Percentiles rank a stretch among this genome's conserved stretches.
These are phyloP conservation scores for Scaptomyza pallida DNA, from an alignment of 1,140 invertebrate genomes.

Conservation along the genomic window DNA sequence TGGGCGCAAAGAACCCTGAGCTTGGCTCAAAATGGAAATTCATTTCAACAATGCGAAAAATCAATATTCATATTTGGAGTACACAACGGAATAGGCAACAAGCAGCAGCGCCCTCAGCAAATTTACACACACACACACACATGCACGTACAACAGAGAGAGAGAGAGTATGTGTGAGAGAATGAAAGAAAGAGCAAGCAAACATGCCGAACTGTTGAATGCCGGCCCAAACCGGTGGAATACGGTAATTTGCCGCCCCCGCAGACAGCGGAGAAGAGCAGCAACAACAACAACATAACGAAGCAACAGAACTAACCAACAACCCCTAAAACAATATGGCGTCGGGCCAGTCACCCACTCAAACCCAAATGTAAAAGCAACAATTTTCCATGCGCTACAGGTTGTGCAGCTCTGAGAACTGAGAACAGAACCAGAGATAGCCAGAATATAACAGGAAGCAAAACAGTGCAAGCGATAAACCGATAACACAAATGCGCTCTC, in stretches of 20 bases:
- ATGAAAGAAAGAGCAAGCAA: slow-evolving; percentile 24
- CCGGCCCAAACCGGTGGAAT: slow-evolving; percentile 55
- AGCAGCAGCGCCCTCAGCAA: background rate
- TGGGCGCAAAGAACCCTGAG: background rate
- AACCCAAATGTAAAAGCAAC: slow-evolving; percentile 49
- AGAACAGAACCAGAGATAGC: background rate
- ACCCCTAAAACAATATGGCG: slow-evolving; percentile 80
- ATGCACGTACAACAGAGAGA: background rate
- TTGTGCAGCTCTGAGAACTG: slow-evolving; percentile 37
- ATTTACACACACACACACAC: slow-evolving; percentile 11
- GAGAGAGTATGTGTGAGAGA: slow-evolving; percentile 5
- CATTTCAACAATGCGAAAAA: slow-evolving; percentile 61
- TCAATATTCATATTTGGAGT: slow-evolving; percentile 74
- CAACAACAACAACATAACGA: slow-evolving; percentile 7
- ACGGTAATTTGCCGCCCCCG: slow-evolving; percentile 29
- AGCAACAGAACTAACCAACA: slow-evolving; percentile 40
- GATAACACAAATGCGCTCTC: slow-evolving; percentile 16
- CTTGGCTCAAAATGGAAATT: slow-evolving; percentile 29
- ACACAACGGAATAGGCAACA: slow-evolving; percentile 11
- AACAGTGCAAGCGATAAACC: slow-evolving; percentile 32
- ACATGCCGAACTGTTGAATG: slow-evolving; percentile 81
- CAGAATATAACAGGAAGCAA: slow-evolving; percentile 54
- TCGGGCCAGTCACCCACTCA: slow-evolving; percentile 51
- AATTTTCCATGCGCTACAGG: slow-evolving; percentile 56
- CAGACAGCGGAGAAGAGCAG: slow-evolving; percentile 1